Conservation (phyloP, 2,113 vertebrate genomes). For the Macheiramphus alcinus region DNA sequence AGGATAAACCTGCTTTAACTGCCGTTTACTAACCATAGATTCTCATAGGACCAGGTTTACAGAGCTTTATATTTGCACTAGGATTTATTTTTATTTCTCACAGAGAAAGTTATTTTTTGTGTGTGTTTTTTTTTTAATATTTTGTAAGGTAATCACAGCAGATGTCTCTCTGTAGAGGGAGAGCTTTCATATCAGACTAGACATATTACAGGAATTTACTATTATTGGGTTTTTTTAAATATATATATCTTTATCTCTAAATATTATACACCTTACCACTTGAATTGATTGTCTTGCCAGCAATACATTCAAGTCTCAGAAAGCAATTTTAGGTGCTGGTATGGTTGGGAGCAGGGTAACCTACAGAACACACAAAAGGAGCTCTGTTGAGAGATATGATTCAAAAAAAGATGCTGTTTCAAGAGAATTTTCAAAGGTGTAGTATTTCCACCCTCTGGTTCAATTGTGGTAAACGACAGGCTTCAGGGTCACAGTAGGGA, state of each 20-base stretch:
- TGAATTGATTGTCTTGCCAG: slow-evolving; percentile 76
- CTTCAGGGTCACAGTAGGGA: background rate
- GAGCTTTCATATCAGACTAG: slow-evolving; percentile 76
- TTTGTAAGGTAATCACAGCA: slow-evolving; percentile 76
- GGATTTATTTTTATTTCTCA: slow-evolving; percentile 83
- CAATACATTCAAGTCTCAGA: slow-evolving; percentile 73
- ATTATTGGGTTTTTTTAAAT: slow-evolving; percentile 61
- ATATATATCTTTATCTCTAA: slow-evolving; percentile 70
- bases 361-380: slow-evolving; percentile 39
- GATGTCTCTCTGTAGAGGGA: slow-evolving; percentile 63
- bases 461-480: background rate
- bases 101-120: slow-evolving; percentile 78
- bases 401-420: background rate
- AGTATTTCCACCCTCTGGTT: slow-evolving; percentile 64
- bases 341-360: slow-evolving; percentile 70
- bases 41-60: slow-evolving; percentile 93
- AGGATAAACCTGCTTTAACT: slow-evolving; percentile 82
- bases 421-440: slow-evolving; percentile 62
- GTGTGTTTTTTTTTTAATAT: slow-evolving; percentile 69
- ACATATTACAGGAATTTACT: slow-evolving; percentile 78
- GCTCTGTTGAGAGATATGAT: slow-evolving; percentile 26
- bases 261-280: slow-evolving; percentile 68
- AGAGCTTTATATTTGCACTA: slow-evolving; percentile 90
- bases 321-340: slow-evolving; percentile 75
- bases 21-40: slow-evolving; percentile 91